Conservation (phyloP, 1,140 invertebrate genomes). For the Chlorops oryzae region DNA sequence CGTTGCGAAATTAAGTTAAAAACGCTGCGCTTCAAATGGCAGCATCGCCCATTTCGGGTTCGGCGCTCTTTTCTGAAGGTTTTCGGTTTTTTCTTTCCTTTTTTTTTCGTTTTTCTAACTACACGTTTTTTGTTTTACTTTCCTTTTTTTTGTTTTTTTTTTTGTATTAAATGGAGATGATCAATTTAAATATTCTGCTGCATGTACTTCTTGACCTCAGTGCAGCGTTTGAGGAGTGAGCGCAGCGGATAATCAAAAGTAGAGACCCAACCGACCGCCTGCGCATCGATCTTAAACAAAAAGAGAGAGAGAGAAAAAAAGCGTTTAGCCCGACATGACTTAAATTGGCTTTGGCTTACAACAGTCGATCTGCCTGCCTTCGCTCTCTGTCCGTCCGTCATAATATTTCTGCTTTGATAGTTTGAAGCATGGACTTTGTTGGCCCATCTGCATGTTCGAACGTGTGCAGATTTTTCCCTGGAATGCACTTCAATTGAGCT, state of each 20-base stretch:
- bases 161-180: slow-evolving; percentile 47
- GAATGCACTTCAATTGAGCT: slow-evolving; percentile 5
- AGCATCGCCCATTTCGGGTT: background rate
- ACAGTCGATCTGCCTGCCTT: too few relatives aligned
- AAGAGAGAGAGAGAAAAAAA: background rate
- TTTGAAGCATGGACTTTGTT: too few relatives aligned
- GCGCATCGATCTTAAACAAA: slow-evolving; percentile 25
- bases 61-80: background rate
- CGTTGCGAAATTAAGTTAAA: slow-evolving; percentile 45
- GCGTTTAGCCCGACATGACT: slow-evolving; percentile 17
- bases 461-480: slow-evolving; percentile 1
- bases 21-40: background rate
- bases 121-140: too few relatives aligned
- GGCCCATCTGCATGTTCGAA: too few relatives aligned
- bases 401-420: too few relatives aligned
- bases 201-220: background rate
- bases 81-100: too few relatives aligned
- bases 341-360: too few relatives aligned
- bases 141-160: slow-evolving; percentile 12
- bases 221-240: background rate
- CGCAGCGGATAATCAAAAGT: slow-evolving; percentile 2
- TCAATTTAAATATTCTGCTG: slow-evolving; percentile 44
- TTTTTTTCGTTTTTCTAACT: too few relatives aligned
- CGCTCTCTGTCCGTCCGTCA: too few relatives aligned
- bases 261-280: slow-evolving; percentile 16